These are phyloP conservation scores for Sinocyclocheilus anshuiensis DNA, from an alignment of 2,113 vertebrate species.

Conservation along the genomic window DNA sequence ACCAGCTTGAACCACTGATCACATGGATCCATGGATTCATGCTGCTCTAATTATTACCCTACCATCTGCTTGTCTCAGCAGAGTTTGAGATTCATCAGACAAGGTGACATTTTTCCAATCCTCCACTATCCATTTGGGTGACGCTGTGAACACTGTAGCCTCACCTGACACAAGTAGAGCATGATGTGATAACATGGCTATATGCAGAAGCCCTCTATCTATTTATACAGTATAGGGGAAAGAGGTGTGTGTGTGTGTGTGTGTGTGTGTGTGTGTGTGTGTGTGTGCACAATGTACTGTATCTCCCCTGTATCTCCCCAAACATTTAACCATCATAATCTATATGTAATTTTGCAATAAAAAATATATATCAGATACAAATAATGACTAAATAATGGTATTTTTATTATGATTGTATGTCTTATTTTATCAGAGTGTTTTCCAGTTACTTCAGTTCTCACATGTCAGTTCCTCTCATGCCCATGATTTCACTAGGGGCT, in stretches of 20 bases:
- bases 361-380: neutral
- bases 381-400: too few relatives aligned
- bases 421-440: neutral
- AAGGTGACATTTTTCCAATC: neutral
- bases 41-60: neutral
- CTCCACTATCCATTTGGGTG: neutral
- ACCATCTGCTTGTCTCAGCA: neutral
- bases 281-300: too few relatives aligned
- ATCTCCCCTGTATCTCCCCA: too few relatives aligned
- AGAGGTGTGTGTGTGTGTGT: too few relatives aligned
- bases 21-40: neutral
- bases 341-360: neutral
- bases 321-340: neutral
- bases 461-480: too few relatives aligned
- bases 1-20: neutral
- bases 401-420: too few relatives aligned
- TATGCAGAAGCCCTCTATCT: too few relatives aligned
- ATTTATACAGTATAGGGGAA: too few relatives aligned
- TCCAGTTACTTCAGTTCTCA: neutral
- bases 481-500: neutral
- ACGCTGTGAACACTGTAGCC: neutral
- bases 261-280: too few relatives aligned
- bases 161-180: neutral
- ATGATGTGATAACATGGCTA: neutral
- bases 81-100: neutral